A percentile compares a stretch with the other conserved stretches of the same genome.
Evolutionary conservation across 1,140 invertebrate genomes (phyloP).

Genomic region (Sesamia nonagrioides): DNA sequence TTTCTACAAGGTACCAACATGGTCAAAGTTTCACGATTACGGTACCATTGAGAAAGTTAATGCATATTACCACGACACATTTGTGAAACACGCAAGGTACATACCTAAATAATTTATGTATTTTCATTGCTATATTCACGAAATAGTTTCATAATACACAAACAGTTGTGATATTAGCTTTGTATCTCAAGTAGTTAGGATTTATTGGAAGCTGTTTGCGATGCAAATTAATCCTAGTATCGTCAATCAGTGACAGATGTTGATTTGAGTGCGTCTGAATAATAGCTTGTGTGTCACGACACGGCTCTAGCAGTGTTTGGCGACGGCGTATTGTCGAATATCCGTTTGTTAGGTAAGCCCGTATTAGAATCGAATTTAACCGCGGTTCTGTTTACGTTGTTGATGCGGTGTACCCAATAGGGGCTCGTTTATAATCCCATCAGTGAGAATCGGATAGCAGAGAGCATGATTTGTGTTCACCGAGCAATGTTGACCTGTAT

Average conservation of each 20-base stretch:
- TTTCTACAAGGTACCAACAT: too few species aligned
- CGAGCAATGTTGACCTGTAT: too few species aligned
- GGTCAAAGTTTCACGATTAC: too few species aligned
- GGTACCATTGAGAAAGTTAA: too few species aligned
- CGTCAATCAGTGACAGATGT: conserved; percentile 74
- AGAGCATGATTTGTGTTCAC: too few species aligned
- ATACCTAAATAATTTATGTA: too few species aligned
- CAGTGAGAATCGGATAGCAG: background rate
- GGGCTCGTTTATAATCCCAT: background rate
- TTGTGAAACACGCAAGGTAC: background rate
- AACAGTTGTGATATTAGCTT: conserved; percentile 64
- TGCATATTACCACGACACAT: background rate
- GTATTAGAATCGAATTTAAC: conserved; percentile 30
- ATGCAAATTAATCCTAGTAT: conserved; percentile 76
- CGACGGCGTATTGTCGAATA: conserved; percentile 31
- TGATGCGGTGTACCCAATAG: conserved; percentile 5
- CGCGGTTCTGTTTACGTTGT: background rate
- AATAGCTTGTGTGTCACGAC: conserved; percentile 68
- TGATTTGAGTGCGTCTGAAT: conserved; percentile 73
- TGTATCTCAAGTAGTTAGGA: conserved; percentile 63
- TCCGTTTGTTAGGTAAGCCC: conserved; percentile 13
- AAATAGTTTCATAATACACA: conserved; percentile 1
- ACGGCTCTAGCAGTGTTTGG: conserved; percentile 47
- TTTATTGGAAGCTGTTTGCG: conserved; percentile 75
- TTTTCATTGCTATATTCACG: background rate